phyloP scores from a whole-genome alignment of 2,797 vertebrate species.

The Hydrolagus colliei region DNA sequence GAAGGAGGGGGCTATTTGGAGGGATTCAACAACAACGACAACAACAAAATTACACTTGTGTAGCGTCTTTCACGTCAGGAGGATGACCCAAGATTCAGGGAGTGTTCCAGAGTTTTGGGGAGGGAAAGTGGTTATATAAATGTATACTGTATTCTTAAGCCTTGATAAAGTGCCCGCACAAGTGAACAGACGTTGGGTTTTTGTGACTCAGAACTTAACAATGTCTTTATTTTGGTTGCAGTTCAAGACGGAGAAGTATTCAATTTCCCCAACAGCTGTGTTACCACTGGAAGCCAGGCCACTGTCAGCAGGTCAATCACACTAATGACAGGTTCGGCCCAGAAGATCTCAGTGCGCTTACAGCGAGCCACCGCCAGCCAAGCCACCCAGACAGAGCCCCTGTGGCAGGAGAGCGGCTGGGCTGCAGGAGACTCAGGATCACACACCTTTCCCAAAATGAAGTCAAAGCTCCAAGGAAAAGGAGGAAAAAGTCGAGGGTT shows the following conservation, averaged over 20 bases:
- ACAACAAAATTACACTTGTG: no score
- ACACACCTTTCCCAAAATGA: slow-evolving; percentile 95
- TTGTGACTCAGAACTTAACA: background rate
- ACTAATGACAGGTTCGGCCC: slow-evolving; percentile 81
- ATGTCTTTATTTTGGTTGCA: slow-evolving; percentile 42
- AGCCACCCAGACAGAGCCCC: slow-evolving; percentile 84
- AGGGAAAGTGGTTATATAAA: no score
- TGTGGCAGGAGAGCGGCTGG: slow-evolving; percentile 80
- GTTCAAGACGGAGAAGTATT: slow-evolving; percentile 83
- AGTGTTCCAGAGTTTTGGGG: no score
- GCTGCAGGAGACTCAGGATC: slow-evolving; percentile 62
- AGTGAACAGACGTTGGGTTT: background rate
- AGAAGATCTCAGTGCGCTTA: slow-evolving; percentile 84
- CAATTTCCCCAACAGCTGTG: slow-evolving; percentile 62
- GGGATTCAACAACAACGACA: no score
- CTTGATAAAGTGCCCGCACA: no score
- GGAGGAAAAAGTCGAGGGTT: slow-evolving; percentile 78
- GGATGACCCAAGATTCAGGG: no score
- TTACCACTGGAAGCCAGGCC: slow-evolving; percentile 56
- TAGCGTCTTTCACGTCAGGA: no score
- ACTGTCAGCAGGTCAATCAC: slow-evolving; percentile 78
- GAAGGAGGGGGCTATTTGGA: no score
- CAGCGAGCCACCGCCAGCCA: slow-evolving; percentile 84
- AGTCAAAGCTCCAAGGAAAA: slow-evolving; percentile 76
- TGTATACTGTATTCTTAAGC: no score